Evolutionary conservation across 2,797 vertebrate species (phyloP).

Genomic region (Amblyopsis hoosieri): DNA sequence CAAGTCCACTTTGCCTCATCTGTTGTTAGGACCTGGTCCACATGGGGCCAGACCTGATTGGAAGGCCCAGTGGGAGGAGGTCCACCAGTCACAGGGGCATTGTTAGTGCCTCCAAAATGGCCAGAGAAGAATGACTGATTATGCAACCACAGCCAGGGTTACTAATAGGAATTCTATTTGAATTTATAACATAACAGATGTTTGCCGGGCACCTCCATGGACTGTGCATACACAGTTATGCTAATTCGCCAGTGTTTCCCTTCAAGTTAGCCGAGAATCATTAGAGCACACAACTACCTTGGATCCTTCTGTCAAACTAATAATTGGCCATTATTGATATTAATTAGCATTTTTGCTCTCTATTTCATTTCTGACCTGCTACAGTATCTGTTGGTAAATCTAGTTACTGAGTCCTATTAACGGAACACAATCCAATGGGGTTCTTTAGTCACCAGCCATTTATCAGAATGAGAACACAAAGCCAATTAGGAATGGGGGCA

Average conservation of each 20-base stretch:
- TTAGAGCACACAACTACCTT: constrained; percentile 96
- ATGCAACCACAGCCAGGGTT: constrained; percentile 89
- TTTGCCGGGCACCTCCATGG: constrained; percentile 93
- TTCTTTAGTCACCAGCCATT: constrained; percentile 91
- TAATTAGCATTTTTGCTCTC: constrained; percentile 99
- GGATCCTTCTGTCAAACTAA: constrained; percentile 99
- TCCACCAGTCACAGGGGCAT: constrained; percentile 84
- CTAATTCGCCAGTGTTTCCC: constrained; percentile 94
- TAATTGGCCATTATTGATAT: constrained; percentile 99
- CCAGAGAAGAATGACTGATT: constrained; percentile 93
- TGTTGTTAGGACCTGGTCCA: constrained; percentile 82
- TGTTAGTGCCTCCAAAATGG: constrained; percentile 91
- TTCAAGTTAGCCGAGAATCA: constrained; percentile 95
- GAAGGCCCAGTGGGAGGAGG: constrained; percentile 83
- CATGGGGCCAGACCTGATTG: constrained; percentile 83
- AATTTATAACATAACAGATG: constrained; percentile 99
- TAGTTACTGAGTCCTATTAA: constrained; percentile 97
- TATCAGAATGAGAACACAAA: constrained; percentile 98
- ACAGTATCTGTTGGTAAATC: constrained; percentile 93
- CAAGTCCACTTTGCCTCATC: constrained; percentile 76
- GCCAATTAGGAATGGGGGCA: constrained; percentile 96
- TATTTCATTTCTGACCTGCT: constrained; percentile 91
- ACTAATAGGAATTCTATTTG: constrained; percentile 96
- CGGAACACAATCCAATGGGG: constrained; percentile 87
- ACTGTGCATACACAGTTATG: constrained; percentile 94